These are phyloP conservation scores for Sebastes minor DNA, from an alignment of 2,797 vertebrate species.

Conservation along the genomic window DNA sequence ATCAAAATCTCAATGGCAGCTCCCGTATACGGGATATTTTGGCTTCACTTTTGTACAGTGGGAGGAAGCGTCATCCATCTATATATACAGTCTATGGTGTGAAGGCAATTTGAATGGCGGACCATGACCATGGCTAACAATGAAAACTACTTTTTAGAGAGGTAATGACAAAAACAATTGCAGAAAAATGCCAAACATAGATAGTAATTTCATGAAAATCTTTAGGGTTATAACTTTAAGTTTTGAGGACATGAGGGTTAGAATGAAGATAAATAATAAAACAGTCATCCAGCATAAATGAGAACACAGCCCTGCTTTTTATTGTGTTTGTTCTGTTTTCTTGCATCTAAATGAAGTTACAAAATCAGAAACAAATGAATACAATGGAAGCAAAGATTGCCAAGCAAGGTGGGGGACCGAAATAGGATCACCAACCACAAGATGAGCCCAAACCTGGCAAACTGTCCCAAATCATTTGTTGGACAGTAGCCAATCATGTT, in stretches of 20 bases:
- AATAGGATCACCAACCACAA: slow-evolving; percentile 27
- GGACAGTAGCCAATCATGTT: slow-evolving; percentile 49
- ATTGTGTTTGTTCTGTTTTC: not conserved
- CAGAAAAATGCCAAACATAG: not conserved
- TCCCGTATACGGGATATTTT: no score
- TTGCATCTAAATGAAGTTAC: not conserved
- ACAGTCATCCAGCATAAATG: not conserved
- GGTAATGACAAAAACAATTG: not conserved
- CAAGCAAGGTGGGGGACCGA: slow-evolving; percentile 8
- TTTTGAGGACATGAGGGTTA: not conserved
- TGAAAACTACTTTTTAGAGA: not conserved
- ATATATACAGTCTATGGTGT: no score
- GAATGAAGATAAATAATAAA: not conserved
- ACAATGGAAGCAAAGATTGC: slow-evolving; percentile 5
- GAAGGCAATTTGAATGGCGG: not conserved
- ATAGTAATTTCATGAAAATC: not conserved
- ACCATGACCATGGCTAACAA: no score
- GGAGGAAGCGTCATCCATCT: no score
- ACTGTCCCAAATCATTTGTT: slow-evolving; percentile 43
- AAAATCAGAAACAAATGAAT: not conserved
- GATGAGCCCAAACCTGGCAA: slow-evolving; percentile 12
- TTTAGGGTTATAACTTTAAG: not conserved
- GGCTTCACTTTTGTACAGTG: no score
- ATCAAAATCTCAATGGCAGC: no score
- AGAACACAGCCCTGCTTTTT: not conserved